These are phyloP conservation scores for Odontophorus gujanensis DNA, from an alignment of 2,113 vertebrate genomes.

Conservation along the genomic window DNA sequence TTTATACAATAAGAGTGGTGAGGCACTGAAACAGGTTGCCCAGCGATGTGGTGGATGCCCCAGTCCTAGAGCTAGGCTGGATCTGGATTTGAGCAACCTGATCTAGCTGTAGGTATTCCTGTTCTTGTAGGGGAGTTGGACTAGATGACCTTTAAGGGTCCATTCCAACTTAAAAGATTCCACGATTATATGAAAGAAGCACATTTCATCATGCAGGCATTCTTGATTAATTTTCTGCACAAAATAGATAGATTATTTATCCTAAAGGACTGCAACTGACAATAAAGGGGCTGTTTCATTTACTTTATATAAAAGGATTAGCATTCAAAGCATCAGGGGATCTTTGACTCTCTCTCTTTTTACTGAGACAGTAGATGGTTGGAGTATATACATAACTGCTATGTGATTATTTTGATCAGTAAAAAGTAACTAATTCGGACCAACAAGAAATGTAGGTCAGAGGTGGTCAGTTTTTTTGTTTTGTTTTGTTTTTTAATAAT, in stretches of 20 bases:
- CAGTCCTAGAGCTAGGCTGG: too few relatives aligned
- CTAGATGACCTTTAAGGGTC: too few relatives aligned
- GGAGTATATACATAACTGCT: constrained; percentile 68
- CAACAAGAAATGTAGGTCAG: constrained; percentile 63
- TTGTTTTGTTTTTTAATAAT: background rate
- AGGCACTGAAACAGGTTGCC: too few relatives aligned
- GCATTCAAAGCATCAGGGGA: constrained; percentile 73
- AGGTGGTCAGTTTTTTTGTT: constrained; percentile 54
- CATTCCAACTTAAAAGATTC: too few relatives aligned
- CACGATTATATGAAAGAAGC: background rate
- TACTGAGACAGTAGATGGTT: constrained; percentile 61
- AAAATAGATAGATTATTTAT: constrained; percentile 68
- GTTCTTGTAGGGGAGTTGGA: too few relatives aligned
- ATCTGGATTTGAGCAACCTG: too few relatives aligned
- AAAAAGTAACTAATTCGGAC: constrained; percentile 68
- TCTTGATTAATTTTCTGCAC: constrained; percentile 57
- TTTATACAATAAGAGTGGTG: too few relatives aligned
- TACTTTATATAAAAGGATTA: constrained; percentile 77
- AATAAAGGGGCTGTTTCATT: constrained; percentile 61
- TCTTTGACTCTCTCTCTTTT: constrained; percentile 56
- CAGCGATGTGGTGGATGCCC: too few relatives aligned
- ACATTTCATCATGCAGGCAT: constrained; percentile 29
- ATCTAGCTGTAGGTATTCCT: too few relatives aligned
- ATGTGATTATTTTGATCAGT: constrained; percentile 75
- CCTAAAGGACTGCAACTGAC: constrained; percentile 65